Base-by-base conservation (phyloP, 1,140 invertebrate species). In the Nilaparvata lugens region DNA sequence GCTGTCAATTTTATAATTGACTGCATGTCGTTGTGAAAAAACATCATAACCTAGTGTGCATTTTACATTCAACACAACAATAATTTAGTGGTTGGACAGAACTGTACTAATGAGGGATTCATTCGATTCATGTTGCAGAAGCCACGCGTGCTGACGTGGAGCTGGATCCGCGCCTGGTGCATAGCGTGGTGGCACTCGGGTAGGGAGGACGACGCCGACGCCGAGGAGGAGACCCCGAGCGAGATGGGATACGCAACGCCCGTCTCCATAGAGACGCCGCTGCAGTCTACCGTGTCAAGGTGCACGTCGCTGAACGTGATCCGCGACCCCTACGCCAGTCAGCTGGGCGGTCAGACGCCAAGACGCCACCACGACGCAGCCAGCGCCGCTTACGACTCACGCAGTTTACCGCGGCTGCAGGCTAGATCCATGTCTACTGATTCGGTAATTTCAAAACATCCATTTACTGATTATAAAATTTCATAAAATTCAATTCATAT, bases 111-210 rank as follows among this genome's bases (percentile, higher is more conserved):
- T n/a, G n/a, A n/a, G n/a, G n/a, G n/a, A n/a, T n/a, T n/a, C n/a
- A n/a, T n/a, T n/a, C n/a, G n/a, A n/a, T n/a, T n/a, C n/a, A 1
- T 35, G 31, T 35, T 2, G 7, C 67, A 78, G 76, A 75, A 79
- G 64, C 70, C 77, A 38, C 68, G 76, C 63, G 75, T 76, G 18
- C 67, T 79, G 19, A 78, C 76, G 11, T 83, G 81, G 80, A 76
- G 74, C 2, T 81, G 81, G 63, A 71, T 90, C 42, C 81, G 85
- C 64, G 81, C 83, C 64, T 90, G 88, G 87, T 91, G 88, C 72
- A 80, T 89, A 31, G 87, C 87, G 63, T 91, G 87, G 88, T 91
- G 87, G 87, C 87, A 89, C 70, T 89, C 87, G 19, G 88, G 88
- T 0, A 76, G 86, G 25, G 88, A 91, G 60, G 82, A 84, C 54